Evolutionary conservation across 2,797 vertebrate genomes (phyloP), one percentile per base, ranked within the genome.

Genomic region (Antennarius maculatus): DNA sequence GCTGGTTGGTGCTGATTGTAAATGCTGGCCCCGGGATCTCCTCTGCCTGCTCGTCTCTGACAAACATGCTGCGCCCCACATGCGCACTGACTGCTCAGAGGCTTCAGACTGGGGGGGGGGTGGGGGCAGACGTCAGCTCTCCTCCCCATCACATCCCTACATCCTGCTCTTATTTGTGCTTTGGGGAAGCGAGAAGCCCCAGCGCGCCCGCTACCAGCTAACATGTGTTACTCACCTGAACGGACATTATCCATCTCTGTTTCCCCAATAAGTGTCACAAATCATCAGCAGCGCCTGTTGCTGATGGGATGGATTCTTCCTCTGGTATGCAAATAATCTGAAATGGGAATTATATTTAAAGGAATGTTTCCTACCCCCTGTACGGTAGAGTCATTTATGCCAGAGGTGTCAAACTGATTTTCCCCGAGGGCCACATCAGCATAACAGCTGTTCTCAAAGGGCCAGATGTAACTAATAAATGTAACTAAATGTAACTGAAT

Each of bases 61-160:
- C 78, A 71, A 76, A 81, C 76, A 76, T 82, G 73, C 74, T 73
- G 52, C 18, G 16, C 78, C 75, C 66, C 81, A 72, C 85, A 80
- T 79, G 85, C 86, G 66, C 66, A 29, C 59, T 49, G 73, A 58
- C 72, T 58, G 70, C 80, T 84, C 64, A 2, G 31, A 84, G 84
- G 88, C 87, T 77, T 77, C 67, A 27, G 69, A 53, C 80, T 63
- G 17, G 77, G 76, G 86, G 87, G n/a, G n/a, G n/a, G n/a, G n/a
- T n/a, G n/a, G n/a, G n/a, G 83, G 73, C 74, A 77, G 76, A 79
- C 79, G 88, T 84, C 88, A 75, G 62, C 81, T 73, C 59, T 63
- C 66, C 70, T 91, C 45, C 88, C 4, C 80, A 58, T 91, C 83
- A 85, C 76, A 29, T 6, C 79, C 59, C 69, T 18, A 47, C 54